Base-by-base conservation (phyloP, 2,888 invertebrate species). In the Scaptomyza flava region DNA sequence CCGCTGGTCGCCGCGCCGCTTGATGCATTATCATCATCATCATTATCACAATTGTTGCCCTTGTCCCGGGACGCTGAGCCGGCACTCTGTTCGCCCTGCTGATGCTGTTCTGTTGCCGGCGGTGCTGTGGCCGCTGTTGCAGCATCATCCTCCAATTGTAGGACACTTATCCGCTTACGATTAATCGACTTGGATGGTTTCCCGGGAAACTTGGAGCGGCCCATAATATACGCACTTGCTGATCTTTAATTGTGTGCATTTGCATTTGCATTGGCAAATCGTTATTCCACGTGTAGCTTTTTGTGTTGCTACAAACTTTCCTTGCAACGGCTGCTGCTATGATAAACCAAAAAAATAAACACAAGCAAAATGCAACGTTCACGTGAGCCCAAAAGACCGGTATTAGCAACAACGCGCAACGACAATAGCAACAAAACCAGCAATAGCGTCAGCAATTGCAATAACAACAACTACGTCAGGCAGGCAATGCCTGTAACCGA, bases 121-220 rank as follows among this genome's bases (percentile, higher is more conserved):
- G 68, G 14, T 46, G 79, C 38, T 4, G 83, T 53, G 53, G 72
- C 65, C 47, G 79, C 33, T 4, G 83, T 53, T 51, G 74, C 65
- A 48, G 74, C 65, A 45, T 87, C 85, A 73, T 89, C 89, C 54
- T 89, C 90, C 67, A 89, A 72, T 81, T 91, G 89, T 57, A 96
- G 93, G 91, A 96, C 96, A 93, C 96, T 96, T 91, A 96, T 94
- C 93, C 96, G 95, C 93, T 96, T 96, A 93, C 96, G 95, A 93
- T 96, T 96, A 92, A 96, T 95, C 93, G 96, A 95, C 94, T 96
- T 96, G 88, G 96, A 95, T 92, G 96, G 96, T 94, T 96, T 96
- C 91, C 96, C 96, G 91, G 96, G 96, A 94, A 96, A 96, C 89
- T 92, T 92, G 66, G 92, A 92, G 77, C 90, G 91, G 87, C 92